Conservation (phyloP, 35 echinoderm and acorn worm genomes). For the Apostichopus californicus region DNA sequence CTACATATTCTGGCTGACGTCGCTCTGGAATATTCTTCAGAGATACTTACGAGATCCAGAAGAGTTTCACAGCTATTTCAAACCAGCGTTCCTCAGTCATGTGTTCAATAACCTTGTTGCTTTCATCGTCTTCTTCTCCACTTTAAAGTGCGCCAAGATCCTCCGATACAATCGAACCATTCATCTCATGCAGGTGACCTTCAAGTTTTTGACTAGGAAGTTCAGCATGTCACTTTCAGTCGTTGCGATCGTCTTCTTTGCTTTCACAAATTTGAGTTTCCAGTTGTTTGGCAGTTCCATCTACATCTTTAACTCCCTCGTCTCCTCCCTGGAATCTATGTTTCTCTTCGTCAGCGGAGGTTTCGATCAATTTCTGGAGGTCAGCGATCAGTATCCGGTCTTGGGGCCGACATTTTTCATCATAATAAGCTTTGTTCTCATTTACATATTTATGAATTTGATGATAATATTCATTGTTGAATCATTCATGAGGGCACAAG, state of each 20-base stretch:
- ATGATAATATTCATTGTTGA: constrained; percentile 69
- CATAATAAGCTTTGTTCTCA: constrained; percentile 43
- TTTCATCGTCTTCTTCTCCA: constrained; percentile 67
- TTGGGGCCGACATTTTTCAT: constrained; percentile 57
- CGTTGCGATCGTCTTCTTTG: constrained; percentile 44
- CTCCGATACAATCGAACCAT: constrained; percentile 89
- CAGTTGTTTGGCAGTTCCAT: constrained; percentile 61
- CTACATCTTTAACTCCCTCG: constrained; percentile 59
- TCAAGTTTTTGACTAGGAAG: constrained; percentile 32
- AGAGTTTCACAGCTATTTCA: constrained; percentile 63
- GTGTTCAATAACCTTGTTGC: constrained; percentile 58
- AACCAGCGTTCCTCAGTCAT: constrained; percentile 54
- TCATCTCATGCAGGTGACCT: constrained; percentile 59
- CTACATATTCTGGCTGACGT: constrained; percentile 39
- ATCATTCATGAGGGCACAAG: constrained; percentile 43
- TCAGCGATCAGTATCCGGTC: constrained; percentile 51
- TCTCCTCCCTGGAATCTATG: constrained; percentile 58
- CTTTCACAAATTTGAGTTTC: constrained; percentile 54
- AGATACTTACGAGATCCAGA: constrained; percentile 2
- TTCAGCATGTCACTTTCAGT: constrained; percentile 36
- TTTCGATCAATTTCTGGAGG: constrained; percentile 61
- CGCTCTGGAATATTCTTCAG: constrained; percentile 23
- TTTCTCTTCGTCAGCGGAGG: constrained; percentile 72
- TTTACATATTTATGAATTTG: constrained; percentile 76
- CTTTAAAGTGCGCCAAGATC: constrained; percentile 81